Evolutionary conservation across 2,797 vertebrate genomes (phyloP), one percentile per base, ranked within the genome.

Genomic region (Phrynocephalus guinanensis): DNA sequence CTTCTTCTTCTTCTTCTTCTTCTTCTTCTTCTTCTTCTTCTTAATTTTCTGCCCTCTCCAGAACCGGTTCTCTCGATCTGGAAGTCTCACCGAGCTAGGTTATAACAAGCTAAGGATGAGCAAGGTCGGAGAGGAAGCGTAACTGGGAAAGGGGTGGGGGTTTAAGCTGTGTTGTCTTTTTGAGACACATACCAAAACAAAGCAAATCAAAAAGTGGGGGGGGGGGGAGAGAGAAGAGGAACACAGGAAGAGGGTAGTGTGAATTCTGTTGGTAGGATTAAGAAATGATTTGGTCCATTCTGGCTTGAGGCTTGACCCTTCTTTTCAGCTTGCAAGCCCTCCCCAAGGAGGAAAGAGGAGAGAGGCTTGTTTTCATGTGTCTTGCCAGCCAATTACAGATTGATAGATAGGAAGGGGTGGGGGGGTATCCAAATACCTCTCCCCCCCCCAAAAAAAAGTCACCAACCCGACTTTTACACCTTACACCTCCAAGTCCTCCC

Each of bases 61-160:
- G 91, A 90, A 24, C 28, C 83, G 83, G 22, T 86, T 94, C 91
- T 91, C 92, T 93, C 89, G 60, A 90, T 84, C 92, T 89, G 91
- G 2, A 56, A 92, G 91, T 84, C 91, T 87, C 92, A 80, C 92
- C 87, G 87, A 89, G 80, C 60, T 87, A 90, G 88, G 87, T 90
- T 90, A 56, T 56, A 56, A 13, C 52, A 56, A 56, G 52, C 52
- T 13, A 56, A 13, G 52, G 13, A 13, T 56, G 52, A 87, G 87
- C 83, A 87, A 92, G 92, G 73, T 91, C 89, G 91, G 87, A 93
- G 89, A 22, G 71, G n/a, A 16, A 13, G 50, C 8, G 48, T 30
- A 28, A 52, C 79, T 79, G 60, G 3, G 48, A 13, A 44, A 50
- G 13, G 70, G 11, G 26, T 15, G 24, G 20, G 68, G 68, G 50